Evolutionary conservation across 2,888 invertebrate species (phyloP), one percentile per base, ranked within the genome.

Genomic region (Abscondita cerata): DNA sequence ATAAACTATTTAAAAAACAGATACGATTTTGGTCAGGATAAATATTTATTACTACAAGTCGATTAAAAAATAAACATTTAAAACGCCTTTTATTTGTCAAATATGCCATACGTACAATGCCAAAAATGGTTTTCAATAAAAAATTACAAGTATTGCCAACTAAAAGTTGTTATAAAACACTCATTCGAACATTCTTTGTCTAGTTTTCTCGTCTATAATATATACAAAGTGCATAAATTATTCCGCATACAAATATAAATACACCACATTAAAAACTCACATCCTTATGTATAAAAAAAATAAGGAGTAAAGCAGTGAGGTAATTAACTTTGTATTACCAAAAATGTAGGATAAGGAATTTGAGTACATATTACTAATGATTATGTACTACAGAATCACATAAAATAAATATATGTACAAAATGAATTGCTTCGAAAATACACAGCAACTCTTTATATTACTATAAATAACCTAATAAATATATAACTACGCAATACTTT

Each of bases 221-320:
- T 59, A 66, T 75, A 75, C 75, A 75, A 70, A 74, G 73, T 74
- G 73, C 75, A 73, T 69, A 69, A 70, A 72, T 73, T 70, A 67
- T 61, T 61, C 61, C 52, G 50, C 62, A 44, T 58, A 64, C 51
- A 59, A 25, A 63, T 59, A 58, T 62, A 62, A 57, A 64, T 64
- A 68, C 55, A 63, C 55, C 36, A 46, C 57, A 61, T 55, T 62
- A 56, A 16, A 34, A 51, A 67, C 66, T 59, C 66, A 66, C 52
- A 52, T 60, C 62, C 58, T 59, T 62, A 64, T 60, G 62, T 68
- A 62, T 64, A 59, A 54, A 63, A 67, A 25, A 25, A 66, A 64
- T 64, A 66, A 66, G 64, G 60, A 44, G 47, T 59, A 54, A 57
- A 66, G 46, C 51, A 52, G 62, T 64, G 66, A 66, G 59, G 51